These are phyloP conservation scores for Platerodrilus igneus DNA, from an alignment of 2,888 invertebrate genomes.

Conservation along the genomic window DNA sequence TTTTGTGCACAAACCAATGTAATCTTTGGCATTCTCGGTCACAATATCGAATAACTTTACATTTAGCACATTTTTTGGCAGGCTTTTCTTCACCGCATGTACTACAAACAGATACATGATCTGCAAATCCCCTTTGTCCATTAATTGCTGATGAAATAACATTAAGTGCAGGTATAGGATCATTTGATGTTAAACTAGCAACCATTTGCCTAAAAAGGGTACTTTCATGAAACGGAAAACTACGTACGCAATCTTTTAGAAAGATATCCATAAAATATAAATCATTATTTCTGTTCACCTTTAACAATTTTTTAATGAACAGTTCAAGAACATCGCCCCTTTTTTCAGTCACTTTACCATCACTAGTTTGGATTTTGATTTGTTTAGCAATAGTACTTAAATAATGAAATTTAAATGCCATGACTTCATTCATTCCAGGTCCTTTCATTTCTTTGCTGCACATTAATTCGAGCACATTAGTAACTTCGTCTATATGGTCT, in stretches of 20 bases:
- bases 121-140: slow-evolving; percentile 78
- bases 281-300: slow-evolving; percentile 65
- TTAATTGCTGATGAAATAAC: slow-evolving; percentile 79
- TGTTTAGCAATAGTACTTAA: slow-evolving; percentile 67
- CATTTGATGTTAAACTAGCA: slow-evolving; percentile 69
- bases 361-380: slow-evolving; percentile 61
- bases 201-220: slow-evolving; percentile 85
- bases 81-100: slow-evolving; percentile 88
- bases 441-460: slow-evolving; percentile 84
- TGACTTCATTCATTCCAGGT: slow-evolving; percentile 80
- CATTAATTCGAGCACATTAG: slow-evolving; percentile 77
- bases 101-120: slow-evolving; percentile 65
- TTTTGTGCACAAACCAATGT: slow-evolving; percentile 90
- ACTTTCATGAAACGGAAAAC: slow-evolving; percentile 88
- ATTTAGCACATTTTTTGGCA: slow-evolving; percentile 90
- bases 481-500: slow-evolving; percentile 68
- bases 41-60: slow-evolving; percentile 91
- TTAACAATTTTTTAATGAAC: slow-evolving; percentile 70
- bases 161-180: slow-evolving; percentile 64
- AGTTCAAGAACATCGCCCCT: slow-evolving; percentile 68
- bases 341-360: slow-evolving; percentile 45
- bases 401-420: slow-evolving; percentile 87
- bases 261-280: slow-evolving; percentile 65
- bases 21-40: slow-evolving; percentile 90
- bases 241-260: slow-evolving; percentile 78